Evolutionary conservation across 2,113 vertebrate species (phyloP), one percentile per base, ranked within the genome.

Genomic region (Ibidorhyncha struthersii): DNA sequence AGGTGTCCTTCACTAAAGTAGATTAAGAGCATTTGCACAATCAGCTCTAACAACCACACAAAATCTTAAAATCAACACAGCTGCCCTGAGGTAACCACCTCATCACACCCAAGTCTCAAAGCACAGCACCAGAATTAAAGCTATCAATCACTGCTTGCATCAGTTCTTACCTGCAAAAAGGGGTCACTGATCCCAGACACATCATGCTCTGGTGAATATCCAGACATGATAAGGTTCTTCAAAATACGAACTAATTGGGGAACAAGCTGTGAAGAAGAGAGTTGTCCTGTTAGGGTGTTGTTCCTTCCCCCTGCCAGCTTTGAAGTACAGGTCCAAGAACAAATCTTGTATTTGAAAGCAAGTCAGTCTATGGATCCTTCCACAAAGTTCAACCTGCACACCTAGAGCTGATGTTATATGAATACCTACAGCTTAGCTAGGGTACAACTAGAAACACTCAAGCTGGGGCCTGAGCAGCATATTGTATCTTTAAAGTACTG

Each of bases 141-240:
- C 52, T 80, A 78, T 69, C 55, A 8, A 58, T 89, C 18, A 92
- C 47, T 23, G 12, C 41, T 83, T 84, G n/a, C 84, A 93, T 77
- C n/a, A 80, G 29, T 56, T 56, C 98, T 98, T 97, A 99, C 99
- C 99, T 99, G 99, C 97, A 99, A 98, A 96, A 99, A 99, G 93
- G 99, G 99, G 95, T 99, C 99, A 93, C 99, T 99, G 97, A 99
- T 99, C 97, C 99, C 99, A 73, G 99, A 99, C 97, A 99, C 99
- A 82, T 99, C 99, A 96, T 99, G 99, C 94, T 99, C 99, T 97
- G 99, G 99, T 97, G 99, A 99, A 97, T 99, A 99, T 92, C 99
- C 99, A 93, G 99, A 99, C 99, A 99, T 99, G 97, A 99, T 99
- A 96, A 99, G 99, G 97, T 99, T 99, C 98, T 99, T 99, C 98